phyloP scores from a whole-genome alignment of 2,888 invertebrate species.

The Philonicus albiceps region DNA sequence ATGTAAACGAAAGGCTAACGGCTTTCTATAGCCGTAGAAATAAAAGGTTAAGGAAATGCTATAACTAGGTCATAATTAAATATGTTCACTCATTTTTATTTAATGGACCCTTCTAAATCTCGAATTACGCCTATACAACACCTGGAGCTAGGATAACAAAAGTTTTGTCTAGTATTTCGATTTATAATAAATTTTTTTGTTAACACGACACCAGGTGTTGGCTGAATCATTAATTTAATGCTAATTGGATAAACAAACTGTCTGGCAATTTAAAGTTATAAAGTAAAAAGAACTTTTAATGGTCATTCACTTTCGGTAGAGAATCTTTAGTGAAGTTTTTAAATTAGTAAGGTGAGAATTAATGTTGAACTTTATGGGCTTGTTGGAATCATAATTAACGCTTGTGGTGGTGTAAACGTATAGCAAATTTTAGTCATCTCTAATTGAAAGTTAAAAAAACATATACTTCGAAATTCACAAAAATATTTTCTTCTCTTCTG shows the following conservation, averaged over 20 bases:
- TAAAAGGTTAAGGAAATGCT: not conserved
- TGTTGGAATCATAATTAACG: not conserved
- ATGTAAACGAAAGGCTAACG: not conserved
- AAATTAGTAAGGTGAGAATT: not conserved
- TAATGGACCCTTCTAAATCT: not conserved
- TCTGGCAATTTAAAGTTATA: not conserved
- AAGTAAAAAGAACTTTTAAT: not conserved
- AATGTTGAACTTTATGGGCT: not conserved
- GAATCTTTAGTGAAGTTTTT: not conserved
- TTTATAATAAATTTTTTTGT: not conserved
- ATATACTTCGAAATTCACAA: no score
- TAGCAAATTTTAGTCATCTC: not conserved
- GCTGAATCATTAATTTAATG: not conserved
- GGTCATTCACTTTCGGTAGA: not conserved
- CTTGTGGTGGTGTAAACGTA: not conserved
- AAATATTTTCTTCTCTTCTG: no score
- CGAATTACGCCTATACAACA: not conserved
- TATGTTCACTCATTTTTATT: not conserved
- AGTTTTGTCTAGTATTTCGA: not conserved
- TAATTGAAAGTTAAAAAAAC: no score
- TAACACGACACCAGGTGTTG: not conserved
- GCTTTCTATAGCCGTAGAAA: not conserved
- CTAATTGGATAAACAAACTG: not conserved
- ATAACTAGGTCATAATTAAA: not conserved
- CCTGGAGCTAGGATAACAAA: not conserved